These are phyloP conservation scores for Morphnarchus princeps DNA, from an alignment of 2,113 vertebrate species.

Conservation along the genomic window DNA sequence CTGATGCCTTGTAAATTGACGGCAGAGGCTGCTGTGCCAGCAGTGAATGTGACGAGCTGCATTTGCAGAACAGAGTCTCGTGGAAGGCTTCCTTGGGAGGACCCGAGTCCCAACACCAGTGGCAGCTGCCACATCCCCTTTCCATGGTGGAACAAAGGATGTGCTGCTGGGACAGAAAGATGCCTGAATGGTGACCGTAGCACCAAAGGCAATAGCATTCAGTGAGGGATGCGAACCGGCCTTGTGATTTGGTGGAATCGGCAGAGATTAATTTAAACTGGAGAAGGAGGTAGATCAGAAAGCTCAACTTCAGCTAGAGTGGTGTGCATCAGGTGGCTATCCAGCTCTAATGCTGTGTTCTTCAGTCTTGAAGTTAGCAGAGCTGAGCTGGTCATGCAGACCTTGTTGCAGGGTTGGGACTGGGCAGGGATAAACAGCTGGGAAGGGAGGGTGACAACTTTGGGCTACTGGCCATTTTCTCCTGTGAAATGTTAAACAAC, in stretches of 20 bases:
- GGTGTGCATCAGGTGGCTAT: neutral
- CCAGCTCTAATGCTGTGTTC: neutral
- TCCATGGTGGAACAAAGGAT: neutral
- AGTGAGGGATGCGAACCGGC: accelerated
- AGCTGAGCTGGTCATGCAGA: neutral
- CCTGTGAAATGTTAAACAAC: neutral
- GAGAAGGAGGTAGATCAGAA: neutral
- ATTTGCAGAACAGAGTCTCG: accelerated
- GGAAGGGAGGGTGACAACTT: neutral
- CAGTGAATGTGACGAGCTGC: accelerated
- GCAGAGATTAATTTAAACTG: neutral
- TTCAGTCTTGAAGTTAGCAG: neutral
- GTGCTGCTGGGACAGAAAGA: neutral
- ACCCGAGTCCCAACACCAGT: accelerated
- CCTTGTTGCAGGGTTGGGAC: neutral
- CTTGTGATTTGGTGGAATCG: accelerated
- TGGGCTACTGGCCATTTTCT: neutral
- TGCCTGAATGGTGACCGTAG: accelerated
- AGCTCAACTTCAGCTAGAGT: neutral
- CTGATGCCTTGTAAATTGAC: neutral
- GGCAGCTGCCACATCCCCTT: neutral
- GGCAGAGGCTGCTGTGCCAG: neutral
- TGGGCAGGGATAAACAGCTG: neutral
- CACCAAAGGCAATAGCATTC: accelerated
- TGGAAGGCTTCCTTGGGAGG: neutral